Conservation (phyloP, 1,140 invertebrate species). For the Macrobrachium rosenbergii region DNA sequence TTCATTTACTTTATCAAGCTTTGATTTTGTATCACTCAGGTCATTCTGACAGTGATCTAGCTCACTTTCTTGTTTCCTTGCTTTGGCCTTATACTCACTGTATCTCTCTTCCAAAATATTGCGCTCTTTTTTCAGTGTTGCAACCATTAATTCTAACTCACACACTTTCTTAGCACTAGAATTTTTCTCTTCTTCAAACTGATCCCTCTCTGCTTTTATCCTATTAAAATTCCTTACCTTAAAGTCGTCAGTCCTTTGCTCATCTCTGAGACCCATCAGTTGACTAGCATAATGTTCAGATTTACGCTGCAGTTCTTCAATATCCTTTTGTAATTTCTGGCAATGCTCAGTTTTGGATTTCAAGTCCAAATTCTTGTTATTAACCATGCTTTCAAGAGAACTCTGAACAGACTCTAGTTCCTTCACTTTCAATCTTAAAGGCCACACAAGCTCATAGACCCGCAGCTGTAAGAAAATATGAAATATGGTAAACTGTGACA, state of each 20-base stretch:
- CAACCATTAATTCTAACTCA: constrained; percentile 35
- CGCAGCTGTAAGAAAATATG: constrained; percentile 47
- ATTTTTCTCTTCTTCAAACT: constrained; percentile 43
- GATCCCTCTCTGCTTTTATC: constrained; percentile 57
- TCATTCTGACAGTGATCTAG: constrained; percentile 34
- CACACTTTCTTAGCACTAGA: constrained; percentile 24
- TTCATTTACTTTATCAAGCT: constrained; percentile 40
- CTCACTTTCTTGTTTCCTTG: constrained; percentile 55
- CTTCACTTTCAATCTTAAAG: constrained; percentile 46
- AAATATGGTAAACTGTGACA: not conserved
- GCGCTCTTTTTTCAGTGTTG: constrained; percentile 54
- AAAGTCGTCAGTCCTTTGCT: constrained; percentile 58
- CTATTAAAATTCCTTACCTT: constrained; percentile 55
- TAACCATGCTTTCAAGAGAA: constrained; percentile 38
- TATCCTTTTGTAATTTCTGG: constrained; percentile 19
- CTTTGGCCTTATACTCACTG: constrained; percentile 36
- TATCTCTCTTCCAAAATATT: constrained; percentile 51
- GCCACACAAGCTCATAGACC: constrained; percentile 60
- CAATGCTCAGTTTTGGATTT: constrained; percentile 29
- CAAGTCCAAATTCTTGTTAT: constrained; percentile 34
- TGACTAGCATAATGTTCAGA: constrained; percentile 55
- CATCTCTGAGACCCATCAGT: constrained; percentile 43
- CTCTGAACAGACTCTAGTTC: constrained; percentile 43
- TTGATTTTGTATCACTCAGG: constrained; percentile 29
- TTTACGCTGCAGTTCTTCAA: constrained; percentile 45